Conservation (phyloP, 2,113 vertebrate genomes). For the Mixornis gularis region DNA sequence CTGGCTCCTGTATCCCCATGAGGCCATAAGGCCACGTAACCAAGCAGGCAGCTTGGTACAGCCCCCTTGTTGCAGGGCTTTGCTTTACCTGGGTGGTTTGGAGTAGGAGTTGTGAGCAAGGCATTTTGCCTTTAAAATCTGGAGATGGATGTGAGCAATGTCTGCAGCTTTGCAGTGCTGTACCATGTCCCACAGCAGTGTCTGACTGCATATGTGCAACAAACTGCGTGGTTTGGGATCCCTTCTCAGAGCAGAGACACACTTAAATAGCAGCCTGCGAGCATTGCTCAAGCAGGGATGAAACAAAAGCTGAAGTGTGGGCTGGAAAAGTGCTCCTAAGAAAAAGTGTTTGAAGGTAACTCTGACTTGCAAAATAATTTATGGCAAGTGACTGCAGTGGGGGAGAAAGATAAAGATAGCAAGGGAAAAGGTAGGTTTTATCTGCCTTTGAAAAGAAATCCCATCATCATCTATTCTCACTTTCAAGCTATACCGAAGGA, state of each 20-base stretch:
- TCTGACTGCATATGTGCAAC: background rate
- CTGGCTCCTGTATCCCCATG: background rate
- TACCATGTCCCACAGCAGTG: accelerated
- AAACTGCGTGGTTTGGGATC: background rate
- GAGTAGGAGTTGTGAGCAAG: background rate
- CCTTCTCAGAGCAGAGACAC: background rate
- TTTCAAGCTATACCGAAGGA: background rate
- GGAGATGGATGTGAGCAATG: background rate
- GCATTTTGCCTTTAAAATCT: background rate
- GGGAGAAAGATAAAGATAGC: background rate
- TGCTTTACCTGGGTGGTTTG: background rate
- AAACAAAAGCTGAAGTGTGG: background rate
- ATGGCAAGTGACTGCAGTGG: background rate
- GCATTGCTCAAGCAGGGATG: background rate
- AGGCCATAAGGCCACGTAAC: background rate
- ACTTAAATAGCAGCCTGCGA: background rate
- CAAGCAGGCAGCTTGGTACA: background rate
- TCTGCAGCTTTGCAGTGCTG: background rate
- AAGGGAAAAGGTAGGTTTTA: background rate
- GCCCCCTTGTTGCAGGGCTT: background rate
- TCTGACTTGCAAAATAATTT: background rate
- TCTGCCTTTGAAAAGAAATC: background rate
- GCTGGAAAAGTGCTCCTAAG: background rate
- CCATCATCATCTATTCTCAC: background rate
- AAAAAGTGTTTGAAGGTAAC: background rate